Evolutionary conservation across 2,797 vertebrate species (phyloP), one percentile per base, ranked within the genome.

Genomic region (Megalops cyprinoides): DNA sequence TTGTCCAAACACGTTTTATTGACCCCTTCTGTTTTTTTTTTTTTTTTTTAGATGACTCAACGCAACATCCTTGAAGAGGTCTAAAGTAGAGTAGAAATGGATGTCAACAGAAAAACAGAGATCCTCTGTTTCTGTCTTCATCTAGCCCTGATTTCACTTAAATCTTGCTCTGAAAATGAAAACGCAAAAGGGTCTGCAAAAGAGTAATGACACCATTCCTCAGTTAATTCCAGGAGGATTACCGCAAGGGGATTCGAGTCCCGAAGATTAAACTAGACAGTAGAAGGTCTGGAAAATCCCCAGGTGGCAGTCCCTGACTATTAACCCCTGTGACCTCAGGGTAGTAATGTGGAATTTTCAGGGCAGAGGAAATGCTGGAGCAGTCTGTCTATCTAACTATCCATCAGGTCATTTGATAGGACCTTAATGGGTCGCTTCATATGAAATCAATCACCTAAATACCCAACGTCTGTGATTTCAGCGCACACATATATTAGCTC

Each of bases 401-500:
- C 65, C 62, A 25, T 69, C 65, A 69, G 34, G 65, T 42, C 34
- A 69, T 69, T 42, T 37, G 37, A 69, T 69, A 69, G 37, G 65
- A 9, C 34, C 65, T 42, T 69, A 69, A 69, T 39, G 65, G 37
- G 37, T 18, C 5, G 18, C 34, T 20, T 42, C 6, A 34, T 69
- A 42, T 7, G 1, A 20, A 37, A 42, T 69, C 65, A 69, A 69
- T 69, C 65, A 42, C 37, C 18, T 8, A 8, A 23, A 69, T 42
- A 23, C 37, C 31, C 62, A 69, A 69, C 7, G 65, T 69, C 65
- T n/a, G 34, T 8, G 18, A 69, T 69, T 42, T 42, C 28, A 23
- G 9, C 3, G 37, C 3, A 65, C 37, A 23, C 34, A 23, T 42
- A 42, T 8, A 69, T 69, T 42, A 69, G 5, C 65, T 42, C 34